These are phyloP conservation scores for Agriopis leucophaearia DNA, from an alignment of 2,888 invertebrate genomes.

Conservation along the genomic window DNA sequence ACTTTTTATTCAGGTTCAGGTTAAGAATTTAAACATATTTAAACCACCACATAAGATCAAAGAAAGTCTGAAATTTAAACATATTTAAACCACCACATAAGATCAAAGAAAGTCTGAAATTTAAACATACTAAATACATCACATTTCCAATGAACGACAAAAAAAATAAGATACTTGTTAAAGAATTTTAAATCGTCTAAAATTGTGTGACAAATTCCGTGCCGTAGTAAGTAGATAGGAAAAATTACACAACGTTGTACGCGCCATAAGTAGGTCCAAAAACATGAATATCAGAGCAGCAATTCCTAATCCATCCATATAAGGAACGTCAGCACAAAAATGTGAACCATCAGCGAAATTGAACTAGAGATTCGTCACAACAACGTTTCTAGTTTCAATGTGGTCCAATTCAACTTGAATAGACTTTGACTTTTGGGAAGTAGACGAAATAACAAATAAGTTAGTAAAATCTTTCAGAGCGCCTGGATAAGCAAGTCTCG, in stretches of 20 bases:
- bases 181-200: too few species aligned
- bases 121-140: too few species aligned
- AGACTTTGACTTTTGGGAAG: conserved; percentile 22
- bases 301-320: neutral
- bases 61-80: too few species aligned
- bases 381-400: conserved; percentile 1
- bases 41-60: too few species aligned
- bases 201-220: too few species aligned
- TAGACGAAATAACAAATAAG: neutral
- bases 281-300: neutral
- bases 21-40: neutral
- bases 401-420: neutral
- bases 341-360: conserved; percentile 17
- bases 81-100: too few species aligned
- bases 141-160: too few species aligned
- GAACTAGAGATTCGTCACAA: conserved; percentile 12
- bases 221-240: too few species aligned
- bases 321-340: conserved; percentile 1
- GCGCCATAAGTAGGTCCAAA: neutral
- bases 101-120: too few species aligned
- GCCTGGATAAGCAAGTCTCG: too few species aligned
- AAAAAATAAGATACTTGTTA: too few species aligned
- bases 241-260: too few species aligned
- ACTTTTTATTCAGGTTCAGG: neutral
- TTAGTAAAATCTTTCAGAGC: neutral